A percentile compares a stretch with the other conserved stretches of the same genome.
phyloP scores from a whole-genome alignment of 2,113 vertebrate genomes.

The Steatornis caripensis region DNA sequence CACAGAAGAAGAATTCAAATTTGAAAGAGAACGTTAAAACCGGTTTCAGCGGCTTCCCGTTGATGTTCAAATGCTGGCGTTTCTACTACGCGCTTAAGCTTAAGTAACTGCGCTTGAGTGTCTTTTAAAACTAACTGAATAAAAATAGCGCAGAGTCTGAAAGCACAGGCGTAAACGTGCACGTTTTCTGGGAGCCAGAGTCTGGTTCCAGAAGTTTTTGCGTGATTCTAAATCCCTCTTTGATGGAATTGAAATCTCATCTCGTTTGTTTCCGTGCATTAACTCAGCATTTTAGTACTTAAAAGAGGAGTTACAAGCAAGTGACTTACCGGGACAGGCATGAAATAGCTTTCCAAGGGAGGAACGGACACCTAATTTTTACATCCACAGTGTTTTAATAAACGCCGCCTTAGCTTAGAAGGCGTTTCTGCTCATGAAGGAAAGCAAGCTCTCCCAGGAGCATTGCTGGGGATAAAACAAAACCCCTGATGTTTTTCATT shows the following conservation, averaged over 20 bases:
- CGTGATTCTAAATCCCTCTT: neutral
- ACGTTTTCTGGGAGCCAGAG: neutral
- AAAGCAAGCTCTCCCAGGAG: neutral
- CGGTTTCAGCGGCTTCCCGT: neutral
- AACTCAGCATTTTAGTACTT: neutral
- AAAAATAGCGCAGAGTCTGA: neutral
- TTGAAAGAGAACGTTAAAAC: neutral
- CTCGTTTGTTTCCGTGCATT: neutral
- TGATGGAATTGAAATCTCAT: neutral
- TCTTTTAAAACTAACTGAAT: neutral
- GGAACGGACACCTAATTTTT: neutral
- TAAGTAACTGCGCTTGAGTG: neutral
- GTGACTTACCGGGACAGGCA: neutral
- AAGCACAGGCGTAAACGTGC: neutral
- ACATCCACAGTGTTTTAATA: neutral
- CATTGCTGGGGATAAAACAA: too few species aligned
- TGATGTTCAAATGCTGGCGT: neutral
- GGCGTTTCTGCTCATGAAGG: neutral
- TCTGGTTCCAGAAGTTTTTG: neutral
- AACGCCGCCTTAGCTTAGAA: neutral
- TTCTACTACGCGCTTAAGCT: neutral
- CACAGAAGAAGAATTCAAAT: fast-evolving
- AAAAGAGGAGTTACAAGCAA: neutral
- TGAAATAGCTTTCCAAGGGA: neutral
- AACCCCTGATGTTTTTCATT: neutral